These are phyloP conservation scores for Rhabditoides inermis DNA, from an alignment of 2,888 invertebrate species.

Conservation along the genomic window DNA sequence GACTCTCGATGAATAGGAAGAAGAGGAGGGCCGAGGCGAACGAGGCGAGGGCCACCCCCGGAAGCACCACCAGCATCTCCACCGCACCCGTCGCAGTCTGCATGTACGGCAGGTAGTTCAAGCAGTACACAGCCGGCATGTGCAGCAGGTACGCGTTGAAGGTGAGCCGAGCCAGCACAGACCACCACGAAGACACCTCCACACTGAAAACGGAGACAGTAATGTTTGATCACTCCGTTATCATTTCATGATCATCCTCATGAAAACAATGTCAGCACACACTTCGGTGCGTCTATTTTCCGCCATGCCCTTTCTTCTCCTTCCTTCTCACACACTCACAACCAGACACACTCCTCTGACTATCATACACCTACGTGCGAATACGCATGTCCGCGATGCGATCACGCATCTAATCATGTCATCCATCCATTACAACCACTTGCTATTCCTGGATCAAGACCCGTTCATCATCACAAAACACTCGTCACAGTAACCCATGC, in stretches of 20 bases:
- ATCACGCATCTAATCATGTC: background rate
- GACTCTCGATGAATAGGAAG: conserved; percentile 44
- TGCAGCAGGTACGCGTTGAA: conserved; percentile 46
- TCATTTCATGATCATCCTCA: background rate
- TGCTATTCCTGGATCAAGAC: conserved; percentile 17
- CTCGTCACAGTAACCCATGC: background rate
- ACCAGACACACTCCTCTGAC: no score
- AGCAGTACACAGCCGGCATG: conserved; percentile 48
- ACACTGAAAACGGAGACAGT: conserved; percentile 18
- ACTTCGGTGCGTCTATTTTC: no score
- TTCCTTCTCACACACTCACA: no score
- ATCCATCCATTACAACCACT: conserved; percentile 10
- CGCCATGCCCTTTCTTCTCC: no score
- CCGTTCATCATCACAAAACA: background rate
- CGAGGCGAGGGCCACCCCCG: conserved; percentile 34
- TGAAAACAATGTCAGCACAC: no score
- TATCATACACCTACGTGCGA: background rate
- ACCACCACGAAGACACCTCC: conserved; percentile 23
- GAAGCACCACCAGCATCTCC: conserved; percentile 36
- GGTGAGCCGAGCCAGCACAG: conserved; percentile 40
- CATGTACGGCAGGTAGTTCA: conserved; percentile 39
- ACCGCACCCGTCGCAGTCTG: conserved; percentile 36
- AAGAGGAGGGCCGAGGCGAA: conserved; percentile 39
- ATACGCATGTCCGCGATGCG: background rate
- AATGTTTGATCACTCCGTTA: no score